These are phyloP conservation scores for Amphimallon solstitiale DNA, from an alignment of 2,888 invertebrate species.

Conservation along the genomic window DNA sequence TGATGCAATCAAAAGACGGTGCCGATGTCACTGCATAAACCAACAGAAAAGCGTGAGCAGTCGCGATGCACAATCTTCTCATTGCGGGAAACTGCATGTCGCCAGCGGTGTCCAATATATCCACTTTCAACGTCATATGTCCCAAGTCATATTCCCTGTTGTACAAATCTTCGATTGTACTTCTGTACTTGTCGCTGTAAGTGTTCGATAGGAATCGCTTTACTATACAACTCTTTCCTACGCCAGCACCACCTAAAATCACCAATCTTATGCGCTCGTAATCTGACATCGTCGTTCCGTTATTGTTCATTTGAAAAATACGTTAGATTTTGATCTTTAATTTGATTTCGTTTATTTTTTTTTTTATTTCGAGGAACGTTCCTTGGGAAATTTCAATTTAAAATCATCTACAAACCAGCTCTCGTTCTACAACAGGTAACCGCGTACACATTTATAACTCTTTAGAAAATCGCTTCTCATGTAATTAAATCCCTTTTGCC, in stretches of 20 bases:
- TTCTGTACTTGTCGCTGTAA: slow-evolving; percentile 82
- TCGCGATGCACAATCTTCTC: slow-evolving; percentile 86
- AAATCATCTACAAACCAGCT: slow-evolving; percentile 13
- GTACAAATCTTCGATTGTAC: slow-evolving; percentile 90
- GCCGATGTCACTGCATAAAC: slow-evolving; percentile 84
- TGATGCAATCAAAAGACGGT: slow-evolving; percentile 77
- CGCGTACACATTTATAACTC: slow-evolving; percentile 8
- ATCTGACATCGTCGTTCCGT: slow-evolving; percentile 71
- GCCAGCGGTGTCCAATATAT: slow-evolving; percentile 84
- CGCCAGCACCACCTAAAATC: slow-evolving; percentile 82
- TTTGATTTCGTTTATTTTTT: slow-evolving; percentile 16
- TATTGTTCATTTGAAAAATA: slow-evolving; percentile 54
- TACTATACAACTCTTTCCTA: slow-evolving; percentile 87
- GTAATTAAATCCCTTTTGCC: slow-evolving; percentile 10
- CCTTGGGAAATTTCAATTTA: background rate
- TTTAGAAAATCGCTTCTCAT: background rate
- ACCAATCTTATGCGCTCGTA: slow-evolving; percentile 85
- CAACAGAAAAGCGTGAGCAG: slow-evolving; percentile 87
- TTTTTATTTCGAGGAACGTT: background rate
- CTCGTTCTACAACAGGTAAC: slow-evolving; percentile 2
- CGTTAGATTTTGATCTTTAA: slow-evolving; percentile 3
- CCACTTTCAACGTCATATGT: slow-evolving; percentile 78
- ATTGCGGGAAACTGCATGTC: slow-evolving; percentile 92
- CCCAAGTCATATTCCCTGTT: slow-evolving; percentile 85
- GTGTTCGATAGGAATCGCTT: slow-evolving; percentile 83